These are phyloP conservation scores for Cetoscarus ocellatus DNA, from an alignment of 2,797 vertebrate genomes.

Conservation along the genomic window DNA sequence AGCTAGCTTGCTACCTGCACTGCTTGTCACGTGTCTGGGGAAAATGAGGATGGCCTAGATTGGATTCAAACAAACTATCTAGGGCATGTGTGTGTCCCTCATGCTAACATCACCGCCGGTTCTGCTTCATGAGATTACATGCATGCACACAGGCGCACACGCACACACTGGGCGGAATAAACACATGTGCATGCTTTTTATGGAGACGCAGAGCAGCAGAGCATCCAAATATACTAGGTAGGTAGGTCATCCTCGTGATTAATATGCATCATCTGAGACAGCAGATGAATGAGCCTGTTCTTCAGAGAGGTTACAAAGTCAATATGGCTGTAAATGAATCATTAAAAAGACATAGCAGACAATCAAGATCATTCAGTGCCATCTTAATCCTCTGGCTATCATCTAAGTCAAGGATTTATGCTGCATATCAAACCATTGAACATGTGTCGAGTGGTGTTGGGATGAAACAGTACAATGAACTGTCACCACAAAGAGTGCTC, in stretches of 20 bases:
- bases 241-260: conserved; percentile 63
- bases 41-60: conserved; percentile 81
- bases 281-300: conserved; percentile 55
- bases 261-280: conserved; percentile 59
- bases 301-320: conserved; percentile 60
- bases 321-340: conserved; percentile 56
- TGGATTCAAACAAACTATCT: conserved; percentile 79
- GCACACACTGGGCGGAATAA: conserved; percentile 23
- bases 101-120: conserved; percentile 66
- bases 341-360: conserved; percentile 57
- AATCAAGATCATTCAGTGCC: conserved; percentile 41
- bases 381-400: conserved; percentile 49
- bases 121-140: conserved; percentile 67
- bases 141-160: conserved; percentile 25
- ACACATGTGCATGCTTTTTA: conserved; percentile 23
- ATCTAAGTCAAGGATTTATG: conserved; percentile 52
- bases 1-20: conserved; percentile 75
- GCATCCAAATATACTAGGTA: conserved; percentile 30
- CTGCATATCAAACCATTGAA: conserved; percentile 17
- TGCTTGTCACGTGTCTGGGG: conserved; percentile 73
- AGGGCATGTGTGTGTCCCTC: conserved; percentile 76
- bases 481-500: conserved; percentile 1
- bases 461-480: conserved; percentile 8
- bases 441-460: conserved; percentile 24
- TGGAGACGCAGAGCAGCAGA: conserved; percentile 20